These are phyloP conservation scores for Syngnathoides biaculeatus DNA, from an alignment of 2,113 vertebrate genomes.

Conservation along the genomic window DNA sequence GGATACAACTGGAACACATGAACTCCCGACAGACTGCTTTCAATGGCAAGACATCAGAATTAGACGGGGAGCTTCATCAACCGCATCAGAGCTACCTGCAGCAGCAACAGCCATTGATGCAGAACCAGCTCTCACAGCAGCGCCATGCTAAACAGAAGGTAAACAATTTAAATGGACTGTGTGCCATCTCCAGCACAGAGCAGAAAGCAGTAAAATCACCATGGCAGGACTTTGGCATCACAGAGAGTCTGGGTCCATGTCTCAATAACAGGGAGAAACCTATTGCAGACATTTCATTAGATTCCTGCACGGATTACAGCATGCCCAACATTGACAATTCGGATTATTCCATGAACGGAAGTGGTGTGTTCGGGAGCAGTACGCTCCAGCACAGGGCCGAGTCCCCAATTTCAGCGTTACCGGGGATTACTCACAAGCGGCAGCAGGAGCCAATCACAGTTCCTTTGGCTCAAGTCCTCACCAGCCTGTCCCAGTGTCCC, in stretches of 20 bases:
- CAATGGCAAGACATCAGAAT: conserved; percentile 33
- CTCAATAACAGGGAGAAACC: conserved; percentile 48
- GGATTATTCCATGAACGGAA: conserved; percentile 33
- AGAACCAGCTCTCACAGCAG: conserved; percentile 50
- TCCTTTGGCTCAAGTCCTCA: conserved; percentile 55
- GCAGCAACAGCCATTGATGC: conserved; percentile 30
- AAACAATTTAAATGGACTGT: conserved; percentile 45
- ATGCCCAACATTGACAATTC: conserved; percentile 17
- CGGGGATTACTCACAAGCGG: conserved; percentile 45
- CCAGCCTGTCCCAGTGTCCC: conserved; percentile 58
- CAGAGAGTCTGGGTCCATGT: conserved; percentile 16
- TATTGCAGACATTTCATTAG: conserved; percentile 28
- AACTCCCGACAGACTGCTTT: conserved; percentile 40
- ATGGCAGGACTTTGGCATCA: conserved; percentile 50
- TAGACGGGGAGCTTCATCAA: conserved; percentile 26
- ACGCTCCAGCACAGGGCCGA: conserved; percentile 22
- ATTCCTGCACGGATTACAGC: conserved; percentile 47
- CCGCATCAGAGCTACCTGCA: conserved; percentile 50
- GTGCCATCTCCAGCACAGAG: conserved; percentile 14
- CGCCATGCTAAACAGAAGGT: conserved; percentile 49
- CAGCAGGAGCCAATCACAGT: conserved; percentile 48
- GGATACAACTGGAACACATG: conserved; percentile 37
- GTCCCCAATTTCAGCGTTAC: conserved; percentile 31
- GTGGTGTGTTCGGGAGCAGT: conserved; percentile 21
- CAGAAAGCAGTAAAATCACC: conserved; percentile 21